Evolutionary conservation across 2,113 vertebrate genomes (phyloP).

Genomic region (Microcebus lehilahytsara): DNA sequence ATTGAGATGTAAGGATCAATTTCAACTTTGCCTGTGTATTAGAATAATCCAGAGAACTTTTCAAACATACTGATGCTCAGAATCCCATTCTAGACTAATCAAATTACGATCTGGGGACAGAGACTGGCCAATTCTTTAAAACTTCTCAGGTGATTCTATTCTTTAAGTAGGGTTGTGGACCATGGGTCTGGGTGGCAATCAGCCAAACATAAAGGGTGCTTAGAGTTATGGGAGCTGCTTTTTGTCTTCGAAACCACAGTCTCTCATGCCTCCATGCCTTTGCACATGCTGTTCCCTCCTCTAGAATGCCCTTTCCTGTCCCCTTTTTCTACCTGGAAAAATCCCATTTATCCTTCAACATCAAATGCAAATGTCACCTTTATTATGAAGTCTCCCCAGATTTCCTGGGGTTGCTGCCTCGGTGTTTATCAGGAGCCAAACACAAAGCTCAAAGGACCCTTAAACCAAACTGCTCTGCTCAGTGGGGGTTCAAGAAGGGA

Average conservation of each 20-base stretch:
- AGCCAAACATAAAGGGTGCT: not conserved
- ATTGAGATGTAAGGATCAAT: not conserved
- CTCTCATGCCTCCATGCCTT: not conserved
- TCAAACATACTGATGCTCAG: not conserved
- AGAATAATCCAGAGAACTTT: not conserved
- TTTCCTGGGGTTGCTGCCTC: not conserved
- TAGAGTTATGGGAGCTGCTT: not conserved
- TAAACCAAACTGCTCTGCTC: not conserved
- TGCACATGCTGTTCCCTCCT: not conserved
- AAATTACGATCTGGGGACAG: not conserved
- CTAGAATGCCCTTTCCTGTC: not conserved
- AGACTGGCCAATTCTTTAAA: not conserved
- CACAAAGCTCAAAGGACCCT: not conserved
- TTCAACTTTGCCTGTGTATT: not conserved
- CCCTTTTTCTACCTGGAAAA: not conserved
- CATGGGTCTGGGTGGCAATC: not conserved
- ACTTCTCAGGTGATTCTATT: not conserved
- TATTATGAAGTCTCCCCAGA: not conserved
- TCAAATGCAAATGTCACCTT: not conserved
- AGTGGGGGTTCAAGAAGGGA: not conserved
- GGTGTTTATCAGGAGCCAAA: not conserved
- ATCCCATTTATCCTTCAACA: not conserved
- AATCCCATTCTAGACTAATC: not conserved
- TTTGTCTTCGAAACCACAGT: not conserved
- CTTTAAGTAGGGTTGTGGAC: not conserved